A percentile compares a stretch with the other conserved stretches of the same genome.
phyloP scores from a whole-genome alignment of 2,113 vertebrate genomes.

The Cyphomyrus discorhynchus region DNA sequence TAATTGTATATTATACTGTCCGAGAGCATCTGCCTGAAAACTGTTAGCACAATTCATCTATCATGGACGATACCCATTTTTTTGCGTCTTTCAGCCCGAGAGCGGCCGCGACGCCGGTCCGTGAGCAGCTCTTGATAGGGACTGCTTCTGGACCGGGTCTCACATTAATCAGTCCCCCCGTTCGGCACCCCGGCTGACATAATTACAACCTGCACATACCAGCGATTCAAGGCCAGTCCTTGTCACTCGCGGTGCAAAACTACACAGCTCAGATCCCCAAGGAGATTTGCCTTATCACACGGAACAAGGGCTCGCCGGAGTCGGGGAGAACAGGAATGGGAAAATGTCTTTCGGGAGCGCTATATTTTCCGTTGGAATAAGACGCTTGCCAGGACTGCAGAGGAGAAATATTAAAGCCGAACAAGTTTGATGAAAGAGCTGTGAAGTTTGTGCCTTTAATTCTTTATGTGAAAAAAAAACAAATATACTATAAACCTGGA shows the following conservation, averaged over 20 bases:
- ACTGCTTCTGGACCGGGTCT: conserved; percentile 78
- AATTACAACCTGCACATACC: conserved; percentile 89
- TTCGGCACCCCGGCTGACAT: conserved; percentile 88
- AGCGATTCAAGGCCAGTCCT: conserved; percentile 83
- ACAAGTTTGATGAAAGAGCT: conserved; percentile 13
- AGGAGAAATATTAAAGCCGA: conserved; percentile 12
- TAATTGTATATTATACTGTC: conserved; percentile 99
- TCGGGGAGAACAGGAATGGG: conserved; percentile 69
- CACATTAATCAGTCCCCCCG: conserved; percentile 89
- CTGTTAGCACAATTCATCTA: conserved; percentile 90
- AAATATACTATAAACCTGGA: not conserved
- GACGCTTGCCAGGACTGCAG: not conserved
- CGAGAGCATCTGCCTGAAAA: conserved; percentile 97
- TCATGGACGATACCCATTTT: conserved; percentile 72
- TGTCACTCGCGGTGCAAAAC: conserved; percentile 80
- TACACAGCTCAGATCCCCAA: conserved; percentile 77
- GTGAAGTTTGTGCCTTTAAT: conserved; percentile 6
- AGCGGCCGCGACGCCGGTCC: conserved; percentile 71
- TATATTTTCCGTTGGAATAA: conserved; percentile 59
- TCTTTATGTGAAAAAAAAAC: not conserved
- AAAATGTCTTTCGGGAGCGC: conserved; percentile 74
- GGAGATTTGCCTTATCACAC: conserved; percentile 79
- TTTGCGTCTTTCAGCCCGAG: conserved; percentile 66
- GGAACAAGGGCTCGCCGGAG: conserved; percentile 68
- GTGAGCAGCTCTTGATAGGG: conserved; percentile 81